These are phyloP conservation scores for Physocephala rufipes DNA, from an alignment of 2,888 invertebrate genomes.

Conservation along the genomic window DNA sequence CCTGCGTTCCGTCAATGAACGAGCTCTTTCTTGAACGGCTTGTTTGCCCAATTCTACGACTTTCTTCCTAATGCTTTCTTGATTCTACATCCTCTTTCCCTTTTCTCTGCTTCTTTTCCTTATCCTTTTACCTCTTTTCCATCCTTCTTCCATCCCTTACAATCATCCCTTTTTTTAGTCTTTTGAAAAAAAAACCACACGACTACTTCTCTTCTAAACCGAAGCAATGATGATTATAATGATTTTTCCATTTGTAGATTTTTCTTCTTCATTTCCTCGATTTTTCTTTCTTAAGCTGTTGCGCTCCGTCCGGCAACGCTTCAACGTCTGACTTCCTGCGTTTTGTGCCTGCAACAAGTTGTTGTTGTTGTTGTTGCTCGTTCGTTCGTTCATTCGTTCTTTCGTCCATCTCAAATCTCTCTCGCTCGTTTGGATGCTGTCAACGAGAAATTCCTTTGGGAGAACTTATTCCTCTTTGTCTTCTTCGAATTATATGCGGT, in stretches of 20 bases:
- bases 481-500: not conserved
- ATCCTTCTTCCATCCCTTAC: too few species aligned
- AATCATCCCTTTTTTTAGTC: too few species aligned
- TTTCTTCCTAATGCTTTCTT: not conserved
- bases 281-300: conserved; percentile 27
- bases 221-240: not conserved
- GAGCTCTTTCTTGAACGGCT: conserved; percentile 17
- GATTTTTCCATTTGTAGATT: conserved; percentile 29
- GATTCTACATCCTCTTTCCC: not conserved
- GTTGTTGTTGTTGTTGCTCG: conserved; percentile 37
- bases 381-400: too few species aligned
- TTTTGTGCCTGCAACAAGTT: conserved; percentile 55
- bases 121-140: too few species aligned
- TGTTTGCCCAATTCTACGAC: not conserved
- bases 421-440: conserved; percentile 6
- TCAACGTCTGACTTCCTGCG: conserved; percentile 50
- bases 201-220: too few species aligned
- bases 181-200: too few species aligned
- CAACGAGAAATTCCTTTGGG: conserved; percentile 18
- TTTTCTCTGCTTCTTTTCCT: too few species aligned
- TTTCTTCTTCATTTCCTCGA: conserved; percentile 14
- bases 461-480: not conserved
- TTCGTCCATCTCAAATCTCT: conserved; percentile 14
- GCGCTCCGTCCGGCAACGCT: conserved; percentile 24
- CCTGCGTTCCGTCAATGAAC: not conserved